Conservation (phyloP, 2,888 invertebrate species). For the Pterobdella sp. region DNA sequence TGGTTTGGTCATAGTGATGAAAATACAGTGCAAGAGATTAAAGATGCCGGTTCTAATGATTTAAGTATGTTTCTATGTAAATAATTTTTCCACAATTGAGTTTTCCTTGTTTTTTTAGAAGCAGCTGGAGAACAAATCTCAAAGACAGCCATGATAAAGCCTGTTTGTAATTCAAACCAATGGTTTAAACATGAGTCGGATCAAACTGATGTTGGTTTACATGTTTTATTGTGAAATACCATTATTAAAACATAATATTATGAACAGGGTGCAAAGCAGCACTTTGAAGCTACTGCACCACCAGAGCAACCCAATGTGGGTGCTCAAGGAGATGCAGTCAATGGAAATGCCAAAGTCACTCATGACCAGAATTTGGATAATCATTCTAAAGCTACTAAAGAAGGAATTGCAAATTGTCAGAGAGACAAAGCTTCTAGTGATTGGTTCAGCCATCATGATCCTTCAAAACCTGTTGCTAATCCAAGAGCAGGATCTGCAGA, state of each 20-base stretch:
- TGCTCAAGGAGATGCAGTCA: neutral
- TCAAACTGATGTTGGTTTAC: neutral
- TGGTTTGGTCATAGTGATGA: slow-evolving; percentile 29
- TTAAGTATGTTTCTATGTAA: neutral
- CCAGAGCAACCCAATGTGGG: neutral
- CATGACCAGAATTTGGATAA: neutral
- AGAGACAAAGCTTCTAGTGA: slow-evolving; percentile 35
- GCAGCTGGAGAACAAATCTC: neutral
- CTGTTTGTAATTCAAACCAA: slow-evolving; percentile 31
- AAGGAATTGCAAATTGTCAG: slow-evolving; percentile 18
- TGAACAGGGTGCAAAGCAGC: neutral
- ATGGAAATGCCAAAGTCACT: neutral
- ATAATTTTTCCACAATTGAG: neutral
- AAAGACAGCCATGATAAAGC: slow-evolving; percentile 31
- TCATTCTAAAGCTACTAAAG: slow-evolving; percentile 1
- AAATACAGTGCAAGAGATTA: neutral
- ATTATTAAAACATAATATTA: too few relatives aligned
- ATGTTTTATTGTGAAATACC: neutral
- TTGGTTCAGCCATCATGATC: slow-evolving; percentile 36
- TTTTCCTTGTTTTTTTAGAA: neutral
- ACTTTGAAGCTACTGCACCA: neutral
- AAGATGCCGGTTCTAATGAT: neutral
- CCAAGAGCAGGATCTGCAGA: slow-evolving; percentile 31
- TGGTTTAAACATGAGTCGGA: slow-evolving; percentile 30
- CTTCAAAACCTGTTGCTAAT: neutral